Percentiles rank a stretch among this genome's conserved stretches.
phyloP scores from a whole-genome alignment of 2,797 vertebrate genomes.

The Carcharodon carcharias region DNA sequence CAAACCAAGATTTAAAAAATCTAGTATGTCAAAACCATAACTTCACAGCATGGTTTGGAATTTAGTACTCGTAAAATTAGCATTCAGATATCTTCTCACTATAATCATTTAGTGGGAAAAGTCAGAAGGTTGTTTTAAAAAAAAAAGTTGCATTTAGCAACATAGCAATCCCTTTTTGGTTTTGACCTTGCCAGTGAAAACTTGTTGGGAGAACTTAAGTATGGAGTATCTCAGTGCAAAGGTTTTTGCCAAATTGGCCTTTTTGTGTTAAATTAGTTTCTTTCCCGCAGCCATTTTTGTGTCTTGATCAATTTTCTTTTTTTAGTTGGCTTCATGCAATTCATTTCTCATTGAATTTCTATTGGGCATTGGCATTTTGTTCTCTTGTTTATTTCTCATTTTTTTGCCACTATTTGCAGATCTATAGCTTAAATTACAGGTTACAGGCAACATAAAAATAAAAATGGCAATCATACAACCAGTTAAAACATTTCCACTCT shows the following conservation, averaged over 20 bases:
- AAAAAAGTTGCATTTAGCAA: not conserved
- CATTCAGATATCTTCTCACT: not conserved
- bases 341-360: not conserved
- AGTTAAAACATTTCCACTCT: not conserved
- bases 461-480: not conserved
- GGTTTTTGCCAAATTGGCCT: not conserved
- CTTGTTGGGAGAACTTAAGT: not conserved
- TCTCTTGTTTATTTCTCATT: not conserved
- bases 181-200: not conserved
- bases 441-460: not conserved
- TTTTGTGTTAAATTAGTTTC: not conserved
- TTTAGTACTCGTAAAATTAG: not conserved
- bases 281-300: not conserved
- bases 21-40: not conserved
- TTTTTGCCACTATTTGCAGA: not conserved
- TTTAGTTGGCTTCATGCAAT: not conserved
- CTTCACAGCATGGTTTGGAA: not conserved
- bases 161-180: not conserved
- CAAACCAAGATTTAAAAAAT: not conserved
- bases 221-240: not conserved
- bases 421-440: not conserved
- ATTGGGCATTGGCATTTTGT: not conserved
- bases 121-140: not conserved
- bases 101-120: not conserved
- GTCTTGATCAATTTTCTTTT: not conserved